Evolutionary conservation across 2,888 invertebrate genomes (phyloP), one percentile per base, ranked within the genome.

Genomic region (Tenthredo amoena): DNA sequence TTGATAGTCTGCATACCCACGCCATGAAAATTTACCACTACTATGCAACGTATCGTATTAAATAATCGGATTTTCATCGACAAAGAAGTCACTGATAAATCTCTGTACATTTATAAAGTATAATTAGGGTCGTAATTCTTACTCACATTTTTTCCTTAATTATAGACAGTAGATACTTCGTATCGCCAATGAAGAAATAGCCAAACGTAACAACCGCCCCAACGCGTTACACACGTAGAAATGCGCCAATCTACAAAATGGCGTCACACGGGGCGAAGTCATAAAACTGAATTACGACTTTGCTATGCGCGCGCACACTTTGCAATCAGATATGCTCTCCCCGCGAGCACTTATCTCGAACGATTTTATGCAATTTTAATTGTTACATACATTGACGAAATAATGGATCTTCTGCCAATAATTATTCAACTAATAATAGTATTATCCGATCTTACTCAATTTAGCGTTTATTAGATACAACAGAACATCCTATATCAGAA

Each of bases 161-260:
- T 68, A 68, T 62, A 40, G n/a, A 21, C 21, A 18, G 12, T 40
- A 62, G 83, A 47, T 68, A 18, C 34, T 71, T 31, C 34, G 34
- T 34, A 83, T 47, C 18, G 26, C 18, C 81, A 50, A 50, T 31
- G 47, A 65, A 68, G 68, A 83, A 40, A 47, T 68, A 83, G 31
- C 34, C 21, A 18, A 85, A 85, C 85, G 86, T 58, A 87, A 89
- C 88, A 87, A 87, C 88, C 87, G 85, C 74, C 86, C 85, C 77
- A 81, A 43, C 18, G 84, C 88, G 89, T 89, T 86, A 88, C 88
- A 89, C 89, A 89, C 89, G 89, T 88, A 90, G 90, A 89, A 90
- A 90, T 91, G 90, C 89, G 43, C 43, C 81, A 47, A 83, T 50
- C 71, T 86, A 89, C 88, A 91, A 89, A 88, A 89, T 89, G 89